phyloP scores from a whole-genome alignment of 2,113 vertebrate species.

The Apaloderma vittatum region DNA sequence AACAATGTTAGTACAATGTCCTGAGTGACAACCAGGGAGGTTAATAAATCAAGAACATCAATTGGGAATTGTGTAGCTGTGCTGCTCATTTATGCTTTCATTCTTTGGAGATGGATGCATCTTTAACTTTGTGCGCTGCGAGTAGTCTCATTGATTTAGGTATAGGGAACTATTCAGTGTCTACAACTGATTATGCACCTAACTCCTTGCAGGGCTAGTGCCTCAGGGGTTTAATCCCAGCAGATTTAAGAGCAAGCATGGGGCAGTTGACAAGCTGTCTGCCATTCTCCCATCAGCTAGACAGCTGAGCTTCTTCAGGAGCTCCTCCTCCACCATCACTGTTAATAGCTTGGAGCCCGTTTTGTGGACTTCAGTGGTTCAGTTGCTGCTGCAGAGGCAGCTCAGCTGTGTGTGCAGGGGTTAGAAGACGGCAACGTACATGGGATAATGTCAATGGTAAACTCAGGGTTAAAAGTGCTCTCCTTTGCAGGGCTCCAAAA shows the following conservation, averaged over 20 bases:
- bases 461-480: neutral
- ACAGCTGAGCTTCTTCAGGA: neutral
- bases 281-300: neutral
- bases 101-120: neutral
- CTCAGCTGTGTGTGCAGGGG: neutral
- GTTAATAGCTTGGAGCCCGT: neutral
- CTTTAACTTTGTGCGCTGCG: neutral
- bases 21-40: neutral
- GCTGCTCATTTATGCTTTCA: neutral
- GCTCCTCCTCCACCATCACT: neutral
- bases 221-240: neutral
- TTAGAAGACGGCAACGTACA: neutral
- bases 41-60: conserved; percentile 46
- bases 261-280: neutral
- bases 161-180: neutral
- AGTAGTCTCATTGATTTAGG: neutral
- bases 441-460: neutral
- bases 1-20: neutral
- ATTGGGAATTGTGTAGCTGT: neutral
- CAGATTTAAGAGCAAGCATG: neutral
- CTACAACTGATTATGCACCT: neutral
- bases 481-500: neutral
- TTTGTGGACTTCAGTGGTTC: neutral
- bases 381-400: neutral
- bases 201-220: neutral